Conservation (phyloP, 2,113 vertebrate species). For the Chrysemys picta region DNA sequence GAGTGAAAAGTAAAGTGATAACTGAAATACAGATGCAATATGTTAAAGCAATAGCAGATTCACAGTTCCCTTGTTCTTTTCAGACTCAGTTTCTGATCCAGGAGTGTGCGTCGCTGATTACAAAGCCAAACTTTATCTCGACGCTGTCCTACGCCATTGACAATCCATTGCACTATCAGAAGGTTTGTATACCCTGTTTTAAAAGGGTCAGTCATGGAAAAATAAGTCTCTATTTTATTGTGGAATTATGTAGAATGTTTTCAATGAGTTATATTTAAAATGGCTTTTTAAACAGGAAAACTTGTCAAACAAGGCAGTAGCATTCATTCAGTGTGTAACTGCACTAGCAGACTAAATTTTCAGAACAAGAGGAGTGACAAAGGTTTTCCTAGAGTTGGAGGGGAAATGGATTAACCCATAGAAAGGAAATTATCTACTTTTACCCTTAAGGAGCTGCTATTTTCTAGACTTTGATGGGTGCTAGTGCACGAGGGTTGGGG, state of each 20-base stretch:
- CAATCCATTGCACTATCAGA: slow-evolving; percentile 99
- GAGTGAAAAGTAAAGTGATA: neutral
- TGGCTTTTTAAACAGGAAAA: neutral
- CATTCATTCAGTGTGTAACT: neutral
- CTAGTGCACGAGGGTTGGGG: neutral
- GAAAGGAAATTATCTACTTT: neutral
- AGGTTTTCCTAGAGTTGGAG: neutral
- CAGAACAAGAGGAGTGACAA: neutral
- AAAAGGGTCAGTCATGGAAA: neutral
- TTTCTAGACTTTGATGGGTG: neutral
- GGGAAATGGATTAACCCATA: neutral
- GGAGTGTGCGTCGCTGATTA: slow-evolving; percentile 98
- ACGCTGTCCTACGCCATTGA: slow-evolving; percentile 99
- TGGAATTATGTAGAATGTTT: neutral
- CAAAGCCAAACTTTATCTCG: slow-evolving; percentile 99
- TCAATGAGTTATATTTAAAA: neutral
- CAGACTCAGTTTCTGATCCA: slow-evolving; percentile 99
- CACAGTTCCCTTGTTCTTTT: slow-evolving; percentile 53
- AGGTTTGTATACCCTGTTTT: slow-evolving; percentile 82
- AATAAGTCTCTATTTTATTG: neutral
- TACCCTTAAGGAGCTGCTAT: neutral
- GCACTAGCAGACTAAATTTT: neutral
- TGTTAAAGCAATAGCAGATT: rapidly evolving
- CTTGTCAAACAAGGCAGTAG: neutral
- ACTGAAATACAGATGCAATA: neutral